Conservation (phyloP, 2,888 invertebrate genomes). For the Altica lythri region DNA sequence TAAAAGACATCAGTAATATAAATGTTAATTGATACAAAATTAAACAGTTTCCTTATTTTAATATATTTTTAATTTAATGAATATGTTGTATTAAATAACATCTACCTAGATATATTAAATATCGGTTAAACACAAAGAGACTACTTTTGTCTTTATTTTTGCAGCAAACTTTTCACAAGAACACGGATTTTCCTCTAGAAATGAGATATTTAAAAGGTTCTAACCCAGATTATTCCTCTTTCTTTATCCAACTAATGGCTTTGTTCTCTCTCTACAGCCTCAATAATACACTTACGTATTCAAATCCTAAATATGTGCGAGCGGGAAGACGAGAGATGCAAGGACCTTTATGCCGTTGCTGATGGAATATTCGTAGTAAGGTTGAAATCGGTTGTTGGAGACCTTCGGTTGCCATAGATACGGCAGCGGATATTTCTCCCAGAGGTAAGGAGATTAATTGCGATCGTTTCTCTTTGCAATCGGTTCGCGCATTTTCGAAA, state of each 20-base stretch:
- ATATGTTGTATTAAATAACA: no score
- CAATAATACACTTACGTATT: slow-evolving; percentile 25
- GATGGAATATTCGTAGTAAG: slow-evolving; percentile 40
- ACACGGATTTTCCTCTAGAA: slow-evolving; percentile 21
- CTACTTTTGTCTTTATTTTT: slow-evolving; percentile 20
- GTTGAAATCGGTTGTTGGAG: slow-evolving; percentile 39
- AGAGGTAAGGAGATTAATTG: slow-evolving; percentile 59
- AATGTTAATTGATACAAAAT: no score
- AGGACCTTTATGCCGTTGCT: slow-evolving; percentile 14
- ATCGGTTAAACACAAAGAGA: no score
- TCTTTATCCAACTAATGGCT: slow-evolving; percentile 10
- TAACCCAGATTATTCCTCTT: slow-evolving; percentile 22
- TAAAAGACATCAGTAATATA: no score
- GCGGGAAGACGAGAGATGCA: slow-evolving; percentile 10
- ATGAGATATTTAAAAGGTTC: slow-evolving; percentile 25
- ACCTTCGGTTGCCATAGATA: slow-evolving; percentile 50
- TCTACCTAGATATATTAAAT: no score
- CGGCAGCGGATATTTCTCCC: slow-evolving; percentile 54
- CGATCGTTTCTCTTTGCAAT: slow-evolving; percentile 58
- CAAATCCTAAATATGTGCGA: slow-evolving; percentile 44
- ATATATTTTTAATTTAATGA: no score
- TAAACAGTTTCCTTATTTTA: no score
- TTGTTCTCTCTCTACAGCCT: slow-evolving; percentile 15
- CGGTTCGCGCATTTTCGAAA: slow-evolving; percentile 56
- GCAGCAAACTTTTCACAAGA: slow-evolving; percentile 8